phyloP scores from a whole-genome alignment of 2,888 invertebrate species.

The Eristalis arbustorum region DNA sequence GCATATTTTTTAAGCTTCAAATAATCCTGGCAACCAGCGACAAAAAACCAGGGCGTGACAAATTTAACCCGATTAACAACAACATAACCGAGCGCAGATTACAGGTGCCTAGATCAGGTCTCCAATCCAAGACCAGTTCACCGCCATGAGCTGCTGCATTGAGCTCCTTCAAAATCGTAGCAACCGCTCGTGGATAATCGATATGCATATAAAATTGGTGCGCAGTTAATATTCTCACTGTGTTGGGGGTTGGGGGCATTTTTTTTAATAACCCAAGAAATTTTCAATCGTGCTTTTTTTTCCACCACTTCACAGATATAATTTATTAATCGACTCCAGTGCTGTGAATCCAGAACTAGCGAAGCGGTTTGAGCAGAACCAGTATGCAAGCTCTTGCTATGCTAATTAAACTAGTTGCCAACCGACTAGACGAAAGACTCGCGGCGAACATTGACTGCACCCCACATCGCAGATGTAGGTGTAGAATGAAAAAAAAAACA shows the following conservation, averaged over 20 bases:
- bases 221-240: not conserved
- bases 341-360: not conserved
- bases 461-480: slow-evolving; percentile 14
- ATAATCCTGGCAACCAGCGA: too few relatives aligned
- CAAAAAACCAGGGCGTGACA: too few relatives aligned
- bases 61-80: too few relatives aligned
- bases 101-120: not conserved
- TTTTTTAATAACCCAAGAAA: not conserved
- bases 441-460: slow-evolving; percentile 1
- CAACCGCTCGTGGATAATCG: not conserved
- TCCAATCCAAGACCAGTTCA: not conserved
- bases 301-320: not conserved
- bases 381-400: slow-evolving; percentile 14
- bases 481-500: not conserved
- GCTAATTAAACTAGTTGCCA: slow-evolving; percentile 34
- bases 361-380: slow-evolving; percentile 15
- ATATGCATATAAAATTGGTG: not conserved
- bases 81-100: too few relatives aligned
- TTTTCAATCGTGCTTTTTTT: not conserved
- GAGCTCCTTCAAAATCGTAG: not conserved
- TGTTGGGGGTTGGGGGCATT: not conserved
- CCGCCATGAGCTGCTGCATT: not conserved
- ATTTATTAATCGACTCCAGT: slow-evolving; percentile 33
- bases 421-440: not conserved
- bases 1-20: too few relatives aligned